Conservation (phyloP, 92 coral and sea anemone species). For the Palythoa grandiflora region DNA sequence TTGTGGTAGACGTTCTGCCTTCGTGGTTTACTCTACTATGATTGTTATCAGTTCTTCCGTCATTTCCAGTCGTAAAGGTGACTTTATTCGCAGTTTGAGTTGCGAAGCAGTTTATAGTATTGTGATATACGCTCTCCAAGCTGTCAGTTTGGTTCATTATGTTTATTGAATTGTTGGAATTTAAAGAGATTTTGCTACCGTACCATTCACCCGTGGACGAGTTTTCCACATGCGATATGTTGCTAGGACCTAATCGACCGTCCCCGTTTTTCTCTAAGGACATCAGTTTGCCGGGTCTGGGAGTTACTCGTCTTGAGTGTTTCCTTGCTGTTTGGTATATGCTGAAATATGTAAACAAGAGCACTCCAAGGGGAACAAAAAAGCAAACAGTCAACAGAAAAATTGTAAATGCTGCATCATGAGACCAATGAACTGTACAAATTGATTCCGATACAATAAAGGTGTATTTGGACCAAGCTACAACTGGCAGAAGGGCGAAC, state of each 20-base stretch:
- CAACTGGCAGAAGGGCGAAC: conserved; percentile 76
- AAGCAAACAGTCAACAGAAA: conserved; percentile 82
- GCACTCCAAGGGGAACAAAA: conserved; percentile 76
- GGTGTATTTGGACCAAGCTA: conserved; percentile 76
- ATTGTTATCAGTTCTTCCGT: too few species aligned
- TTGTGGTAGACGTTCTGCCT: neutral
- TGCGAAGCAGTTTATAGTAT: neutral
- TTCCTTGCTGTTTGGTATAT: conserved; percentile 75
- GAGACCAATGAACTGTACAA: conserved; percentile 84
- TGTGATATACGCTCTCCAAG: neutral
- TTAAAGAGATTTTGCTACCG: neutral
- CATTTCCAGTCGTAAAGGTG: neutral
- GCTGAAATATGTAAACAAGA: conserved; percentile 71
- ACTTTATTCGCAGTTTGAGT: neutral
- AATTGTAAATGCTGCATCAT: conserved; percentile 70
- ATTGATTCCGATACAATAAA: conserved; percentile 81
- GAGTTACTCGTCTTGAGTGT: conserved; percentile 74
- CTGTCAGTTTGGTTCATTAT: neutral
- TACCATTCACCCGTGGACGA: neutral
- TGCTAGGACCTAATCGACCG: neutral
- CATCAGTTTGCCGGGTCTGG: conserved; percentile 69
- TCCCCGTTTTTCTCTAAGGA: neutral
- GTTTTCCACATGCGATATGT: neutral
- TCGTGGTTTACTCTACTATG: neutral
- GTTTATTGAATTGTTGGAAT: neutral